Evolutionary conservation across 2,113 vertebrate species (phyloP).

Genomic region (Origma solitaria): DNA sequence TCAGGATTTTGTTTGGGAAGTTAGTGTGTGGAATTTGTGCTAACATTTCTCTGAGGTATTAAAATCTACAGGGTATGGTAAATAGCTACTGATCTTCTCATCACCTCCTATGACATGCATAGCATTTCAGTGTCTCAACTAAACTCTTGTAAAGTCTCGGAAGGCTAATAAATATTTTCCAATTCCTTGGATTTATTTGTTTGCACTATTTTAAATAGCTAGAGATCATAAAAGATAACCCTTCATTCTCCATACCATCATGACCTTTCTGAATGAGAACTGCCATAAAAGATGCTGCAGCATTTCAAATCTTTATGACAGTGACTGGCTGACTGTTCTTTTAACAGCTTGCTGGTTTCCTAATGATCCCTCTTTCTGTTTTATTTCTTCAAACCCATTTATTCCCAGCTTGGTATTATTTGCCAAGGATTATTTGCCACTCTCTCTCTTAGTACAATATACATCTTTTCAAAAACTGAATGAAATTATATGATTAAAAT

Average conservation of each 20-base stretch:
- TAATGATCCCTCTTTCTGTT: conserved; percentile 50
- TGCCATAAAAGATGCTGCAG: conserved; percentile 37
- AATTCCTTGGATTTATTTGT: conserved; percentile 65
- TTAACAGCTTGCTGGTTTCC: conserved; percentile 57
- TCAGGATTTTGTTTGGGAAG: neutral
- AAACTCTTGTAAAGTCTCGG: conserved; percentile 14
- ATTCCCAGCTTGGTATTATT: conserved; percentile 7
- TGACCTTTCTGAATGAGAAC: conserved; percentile 69
- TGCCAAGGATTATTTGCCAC: neutral
- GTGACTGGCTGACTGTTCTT: conserved; percentile 45
- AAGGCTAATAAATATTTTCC: conserved; percentile 65
- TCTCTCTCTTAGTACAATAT: neutral
- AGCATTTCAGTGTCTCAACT: conserved; percentile 8
- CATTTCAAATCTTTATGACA: conserved; percentile 66
- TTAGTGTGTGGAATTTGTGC: neutral
- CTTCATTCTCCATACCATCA: conserved; percentile 41
- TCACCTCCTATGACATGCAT: neutral
- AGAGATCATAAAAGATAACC: conserved; percentile 63
- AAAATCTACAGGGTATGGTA: neutral
- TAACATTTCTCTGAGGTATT: neutral
- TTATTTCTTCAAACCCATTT: conserved; percentile 53
- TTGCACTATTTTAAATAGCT: conserved; percentile 67
- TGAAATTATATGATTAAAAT: neutral
- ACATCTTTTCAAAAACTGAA: neutral
- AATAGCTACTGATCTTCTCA: conserved; percentile 26